Evolutionary conservation across 2,113 vertebrate genomes (phyloP), one percentile per base, ranked within the genome.

Genomic region (Isurus oxyrinchus): DNA sequence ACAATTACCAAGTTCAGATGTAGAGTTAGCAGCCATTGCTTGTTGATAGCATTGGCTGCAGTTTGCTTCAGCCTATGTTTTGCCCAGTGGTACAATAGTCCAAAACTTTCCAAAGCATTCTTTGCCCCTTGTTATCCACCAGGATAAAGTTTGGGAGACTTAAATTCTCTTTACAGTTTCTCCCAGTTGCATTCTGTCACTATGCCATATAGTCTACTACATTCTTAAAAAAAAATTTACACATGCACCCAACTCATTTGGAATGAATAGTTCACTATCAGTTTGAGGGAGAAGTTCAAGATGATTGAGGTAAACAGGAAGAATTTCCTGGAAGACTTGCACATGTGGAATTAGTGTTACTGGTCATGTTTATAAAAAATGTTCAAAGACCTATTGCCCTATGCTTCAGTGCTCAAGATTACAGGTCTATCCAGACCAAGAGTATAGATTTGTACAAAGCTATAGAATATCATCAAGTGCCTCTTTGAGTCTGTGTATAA

Each of bases 331-430:
- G 49, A 88, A 11, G 21, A 87, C 19, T 53, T 91, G 88, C 88
- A 91, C 57, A 91, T 93, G 87, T 93, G 19, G 57, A 93, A 63
- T 63, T 93, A 21, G 59, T 93, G n/a, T 63, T 93, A 63, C 90
- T 5, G 19, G 16, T 40, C 59, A 40, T 31, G 35, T 93, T 93
- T 31, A n/a, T 93, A 93, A 93, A 63, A 8, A 13, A 21, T 63
- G 25, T 31, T 3, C 0, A 25, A 57, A 90, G 23, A 55, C 44
- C 7, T 87, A 59, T 59, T 59, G 10, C 88, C 59, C 3, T 91
- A 27, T 57, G 27, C 87, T 59, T 31, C 55, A 57, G 25, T 57
- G 87, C 23, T 90, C 55, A 59, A 91, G 8, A 59, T 61, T n/a
- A 61, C 59, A 61, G 8, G 59, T 16, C 10, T 93, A 93, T 40